Percentiles rank a stretch among this genome's conserved stretches.
These are phyloP conservation scores for Petrocephalus schoutedeni DNA, from an alignment of 2,797 vertebrate species.

Conservation along the genomic window DNA sequence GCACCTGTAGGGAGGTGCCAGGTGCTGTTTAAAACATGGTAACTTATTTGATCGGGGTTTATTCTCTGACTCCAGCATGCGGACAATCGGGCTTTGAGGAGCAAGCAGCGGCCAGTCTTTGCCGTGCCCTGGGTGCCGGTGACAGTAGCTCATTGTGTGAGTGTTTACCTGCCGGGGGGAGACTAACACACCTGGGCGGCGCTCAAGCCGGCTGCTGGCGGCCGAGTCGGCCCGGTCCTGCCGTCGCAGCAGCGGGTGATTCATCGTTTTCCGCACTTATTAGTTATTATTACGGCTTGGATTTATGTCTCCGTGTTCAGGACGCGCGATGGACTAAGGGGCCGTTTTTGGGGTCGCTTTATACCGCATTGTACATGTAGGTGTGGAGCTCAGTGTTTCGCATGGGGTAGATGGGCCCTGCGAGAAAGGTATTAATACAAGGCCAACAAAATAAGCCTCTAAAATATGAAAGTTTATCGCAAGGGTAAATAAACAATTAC, in stretches of 20 bases:
- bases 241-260: background rate
- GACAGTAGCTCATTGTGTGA: background rate
- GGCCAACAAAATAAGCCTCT: background rate
- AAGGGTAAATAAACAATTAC: background rate
- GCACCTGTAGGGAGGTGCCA: background rate
- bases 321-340: too few species aligned
- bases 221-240: background rate
- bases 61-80: background rate
- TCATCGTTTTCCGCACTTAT: background rate
- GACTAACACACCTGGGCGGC: background rate
- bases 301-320: too few species aligned
- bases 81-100: background rate
- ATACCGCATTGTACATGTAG: background rate
- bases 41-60: background rate
- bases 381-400: background rate
- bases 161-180: constrained; percentile 29
- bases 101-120: background rate
- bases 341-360: too few species aligned
- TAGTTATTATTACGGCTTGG: too few species aligned
- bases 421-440: background rate
- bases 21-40: background rate
- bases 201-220: background rate
- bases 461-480: background rate
- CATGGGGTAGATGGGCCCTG: background rate
- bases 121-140: background rate